phyloP scores from a whole-genome alignment of 2,888 invertebrate genomes.

The Cylindroiulus punctatus region DNA sequence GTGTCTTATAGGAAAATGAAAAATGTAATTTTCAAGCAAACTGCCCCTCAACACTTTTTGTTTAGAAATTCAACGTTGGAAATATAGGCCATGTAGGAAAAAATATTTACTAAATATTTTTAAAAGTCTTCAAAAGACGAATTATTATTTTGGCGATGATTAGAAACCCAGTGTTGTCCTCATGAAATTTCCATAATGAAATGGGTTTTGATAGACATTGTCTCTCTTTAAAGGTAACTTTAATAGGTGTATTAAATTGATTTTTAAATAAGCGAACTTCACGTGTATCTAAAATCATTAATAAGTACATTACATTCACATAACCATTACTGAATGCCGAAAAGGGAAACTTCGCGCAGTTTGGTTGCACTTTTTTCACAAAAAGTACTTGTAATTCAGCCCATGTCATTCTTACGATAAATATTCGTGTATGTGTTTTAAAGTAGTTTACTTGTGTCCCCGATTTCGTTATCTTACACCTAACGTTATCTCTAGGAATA shows the following conservation, averaged over 20 bases:
- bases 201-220: too few relatives aligned
- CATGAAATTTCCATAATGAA: too few relatives aligned
- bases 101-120: too few relatives aligned
- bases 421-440: not conserved
- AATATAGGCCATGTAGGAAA: not conserved
- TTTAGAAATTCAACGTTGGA: not conserved
- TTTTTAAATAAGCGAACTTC: too few relatives aligned
- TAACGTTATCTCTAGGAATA: not conserved
- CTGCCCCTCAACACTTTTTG: not conserved
- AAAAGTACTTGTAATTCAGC: not conserved
- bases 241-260: too few relatives aligned
- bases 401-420: not conserved
- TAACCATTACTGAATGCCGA: too few relatives aligned
- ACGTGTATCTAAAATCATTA: too few relatives aligned
- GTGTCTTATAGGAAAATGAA: slow-evolving; percentile 15
- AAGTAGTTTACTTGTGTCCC: not conserved
- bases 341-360: not conserved
- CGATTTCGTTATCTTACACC: not conserved
- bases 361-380: not conserved
- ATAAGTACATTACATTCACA: too few relatives aligned
- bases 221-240: too few relatives aligned
- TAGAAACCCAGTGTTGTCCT: too few relatives aligned
- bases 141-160: too few relatives aligned
- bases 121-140: too few relatives aligned
- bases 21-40: not conserved